Evolutionary conservation across 2,113 vertebrate species (phyloP).

Genomic region (Phalacrocorax pelagicus): DNA sequence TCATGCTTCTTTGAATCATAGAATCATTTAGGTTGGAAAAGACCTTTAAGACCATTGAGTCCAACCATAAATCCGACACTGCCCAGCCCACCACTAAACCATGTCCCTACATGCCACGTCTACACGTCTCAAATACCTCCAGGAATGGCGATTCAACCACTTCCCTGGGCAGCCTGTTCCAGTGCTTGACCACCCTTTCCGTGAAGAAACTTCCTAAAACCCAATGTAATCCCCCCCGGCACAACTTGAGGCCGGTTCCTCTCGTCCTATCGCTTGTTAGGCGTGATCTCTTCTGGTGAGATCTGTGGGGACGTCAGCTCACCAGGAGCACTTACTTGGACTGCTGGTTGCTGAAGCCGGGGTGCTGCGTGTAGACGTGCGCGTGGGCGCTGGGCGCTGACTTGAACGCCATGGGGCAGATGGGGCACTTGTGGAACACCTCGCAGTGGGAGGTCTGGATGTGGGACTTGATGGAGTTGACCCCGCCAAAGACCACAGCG

Average conservation of each 20-base stretch:
- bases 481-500: conserved; percentile 90
- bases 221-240: too few species aligned
- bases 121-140: too few species aligned
- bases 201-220: too few species aligned
- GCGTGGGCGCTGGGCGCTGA: conserved; percentile 88
- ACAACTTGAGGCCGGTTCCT: neutral
- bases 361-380: conserved; percentile 89
- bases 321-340: conserved; percentile 76
- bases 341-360: conserved; percentile 79
- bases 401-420: conserved; percentile 97
- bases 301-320: fast-evolving
- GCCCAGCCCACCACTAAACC: too few species aligned
- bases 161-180: too few species aligned
- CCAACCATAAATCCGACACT: too few species aligned
- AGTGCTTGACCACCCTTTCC: too few species aligned
- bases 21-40: too few species aligned
- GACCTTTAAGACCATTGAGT: too few species aligned
- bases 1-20: neutral
- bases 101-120: too few species aligned
- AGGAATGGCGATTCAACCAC: too few species aligned
- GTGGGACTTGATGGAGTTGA: conserved; percentile 94
- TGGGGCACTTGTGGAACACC: conserved; percentile 95
- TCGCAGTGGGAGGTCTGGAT: conserved; percentile 95
- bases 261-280: fast-evolving
- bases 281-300: too few species aligned